These are phyloP conservation scores for Turritopsis rubra DNA, from an alignment of 30 jellyfish, hydroid and myxozoan genomes.

Conservation along the genomic window DNA sequence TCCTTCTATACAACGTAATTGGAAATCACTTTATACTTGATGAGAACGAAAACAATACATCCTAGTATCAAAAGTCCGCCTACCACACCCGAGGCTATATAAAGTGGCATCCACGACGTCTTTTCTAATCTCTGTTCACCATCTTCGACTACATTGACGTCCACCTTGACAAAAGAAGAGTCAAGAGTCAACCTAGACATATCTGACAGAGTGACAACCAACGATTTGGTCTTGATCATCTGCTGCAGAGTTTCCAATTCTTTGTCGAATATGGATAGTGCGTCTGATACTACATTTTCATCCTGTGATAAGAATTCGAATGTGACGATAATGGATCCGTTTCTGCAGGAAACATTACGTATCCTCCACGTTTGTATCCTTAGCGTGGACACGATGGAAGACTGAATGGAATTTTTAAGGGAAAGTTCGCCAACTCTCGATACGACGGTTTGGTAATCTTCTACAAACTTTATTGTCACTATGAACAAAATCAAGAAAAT, in stretches of 20 bases:
- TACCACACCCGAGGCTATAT: constrained; percentile 18
- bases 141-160: not conserved
- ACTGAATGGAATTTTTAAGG: not conserved
- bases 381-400: not conserved
- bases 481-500: not conserved
- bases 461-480: constrained; percentile 5
- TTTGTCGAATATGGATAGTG: not conserved
- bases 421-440: not conserved
- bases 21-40: not conserved
- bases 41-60: not conserved
- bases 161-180: not conserved
- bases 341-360: constrained; percentile 16
- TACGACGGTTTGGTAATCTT: not conserved
- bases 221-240: not conserved
- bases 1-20: not conserved
- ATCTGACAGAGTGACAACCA: not conserved
- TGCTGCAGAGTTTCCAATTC: not conserved
- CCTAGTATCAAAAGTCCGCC: constrained; percentile 12
- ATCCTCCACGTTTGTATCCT: constrained; percentile 15
- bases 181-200: constrained; percentile 1
- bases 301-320: constrained; percentile 6
- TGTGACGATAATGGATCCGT: constrained; percentile 14
- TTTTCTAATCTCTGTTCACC: not conserved
- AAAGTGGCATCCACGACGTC: not conserved
- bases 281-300: not conserved